phyloP scores from a whole-genome alignment of 2,113 vertebrate genomes.

The Ailurus styani region DNA sequence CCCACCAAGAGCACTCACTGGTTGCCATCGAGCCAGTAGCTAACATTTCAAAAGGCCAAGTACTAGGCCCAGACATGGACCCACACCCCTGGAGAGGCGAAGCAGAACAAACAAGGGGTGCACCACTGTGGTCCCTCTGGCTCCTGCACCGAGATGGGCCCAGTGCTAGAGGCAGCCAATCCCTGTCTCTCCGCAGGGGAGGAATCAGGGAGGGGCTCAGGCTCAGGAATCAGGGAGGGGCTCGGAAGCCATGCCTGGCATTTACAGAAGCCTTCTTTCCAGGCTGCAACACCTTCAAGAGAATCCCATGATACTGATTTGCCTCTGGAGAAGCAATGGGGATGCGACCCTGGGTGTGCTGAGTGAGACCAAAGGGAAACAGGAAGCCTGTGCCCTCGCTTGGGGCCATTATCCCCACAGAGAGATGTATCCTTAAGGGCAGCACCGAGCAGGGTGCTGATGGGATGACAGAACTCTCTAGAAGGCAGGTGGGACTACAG shows the following conservation, averaged over 20 bases:
- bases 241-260: not conserved
- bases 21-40: not conserved
- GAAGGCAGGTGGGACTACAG: not conserved
- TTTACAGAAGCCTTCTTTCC: not conserved
- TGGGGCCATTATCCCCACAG: not conserved
- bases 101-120: not conserved
- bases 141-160: not conserved
- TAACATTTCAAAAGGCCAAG: not conserved
- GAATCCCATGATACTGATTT: not conserved
- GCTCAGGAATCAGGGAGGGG: not conserved
- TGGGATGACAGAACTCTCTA: not conserved
- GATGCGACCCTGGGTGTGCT: not conserved
- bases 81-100: not conserved
- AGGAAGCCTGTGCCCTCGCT: not conserved
- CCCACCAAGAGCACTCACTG: not conserved
- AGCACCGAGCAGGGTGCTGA: not conserved
- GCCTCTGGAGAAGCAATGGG: not conserved
- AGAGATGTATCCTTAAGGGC: not conserved
- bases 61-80: not conserved
- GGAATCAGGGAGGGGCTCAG: not conserved
- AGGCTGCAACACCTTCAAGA: not conserved
- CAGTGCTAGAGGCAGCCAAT: not conserved
- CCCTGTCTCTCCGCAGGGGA: not conserved
- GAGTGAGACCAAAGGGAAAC: not conserved
- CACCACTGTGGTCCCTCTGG: not conserved